Evolutionary conservation across 2,888 invertebrate genomes (phyloP), one percentile per base, ranked within the genome.

Genomic region (Lumbricus terrestris): DNA sequence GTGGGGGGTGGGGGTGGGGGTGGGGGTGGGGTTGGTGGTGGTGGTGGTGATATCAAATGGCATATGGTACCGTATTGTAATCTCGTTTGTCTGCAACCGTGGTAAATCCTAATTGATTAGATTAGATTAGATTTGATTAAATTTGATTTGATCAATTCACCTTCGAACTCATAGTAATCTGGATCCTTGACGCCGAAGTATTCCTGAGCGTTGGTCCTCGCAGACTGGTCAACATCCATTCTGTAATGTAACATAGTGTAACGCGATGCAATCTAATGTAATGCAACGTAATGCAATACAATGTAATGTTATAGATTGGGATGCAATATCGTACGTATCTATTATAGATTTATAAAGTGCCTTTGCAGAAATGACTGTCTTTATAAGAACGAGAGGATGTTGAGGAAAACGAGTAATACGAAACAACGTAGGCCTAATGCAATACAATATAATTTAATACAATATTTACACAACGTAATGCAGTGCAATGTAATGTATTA

Each of bases 161-260:
- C 99, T 93, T 95, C 95, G 91, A 94, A 95, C 91, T 95, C 95
- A 89, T 95, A 95, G 89, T 94, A 95, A 91, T 95, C 95, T 1
- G 94, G 94, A 91, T 95, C 95, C 90, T 93, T 93, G 34, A 94
- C 93, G 35, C 93, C 93, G 92, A 95, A 94, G 91, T 94, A 94
- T 90, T 94, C 94, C 92, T 94, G 94, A 13, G 94, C 94, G 82
- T 94, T 92, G 88, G 93, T 93, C 13, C 95, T 90, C 1, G 94
- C 94, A 89, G 94, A 94, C 91, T 95, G 94, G 90, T 95, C 95
- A 33, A 94, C 94, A 90, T 95, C 95, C 93, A 95, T 93, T 91
- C 95, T 94, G 91, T 6, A 89, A 82, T 69, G 69, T n/a, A 34
- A 89, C 18, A 15, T 88, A 85, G 33, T 8, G 15, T 4, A 34